Evolutionary conservation across 2,113 vertebrate genomes (phyloP), one percentile per base, ranked within the genome.

Genomic region (Rhineura floridana): DNA sequence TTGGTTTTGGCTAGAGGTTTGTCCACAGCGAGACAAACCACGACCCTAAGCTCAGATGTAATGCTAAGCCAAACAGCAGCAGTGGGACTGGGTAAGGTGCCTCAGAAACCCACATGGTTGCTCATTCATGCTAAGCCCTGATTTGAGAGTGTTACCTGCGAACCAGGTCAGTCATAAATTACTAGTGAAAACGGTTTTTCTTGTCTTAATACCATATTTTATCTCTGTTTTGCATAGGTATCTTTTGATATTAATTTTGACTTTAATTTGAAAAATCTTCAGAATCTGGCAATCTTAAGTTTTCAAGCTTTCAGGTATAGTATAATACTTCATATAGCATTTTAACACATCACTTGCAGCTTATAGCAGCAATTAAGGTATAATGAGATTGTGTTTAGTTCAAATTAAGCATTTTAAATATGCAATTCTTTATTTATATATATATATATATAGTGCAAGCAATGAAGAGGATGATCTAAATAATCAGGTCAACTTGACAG

Each of bases 161-260:
- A 21, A 59, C 55, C 17, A 0, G 55, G 55, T 59, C 55, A 59
- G 17, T 19, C 4, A 1, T 59, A 59, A 59, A 48, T 63, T 3
- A 81, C 42, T 52, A 2, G 42, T 52, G 11, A 75, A 52, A n/a
- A 42, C n/a, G 59, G 0, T 23, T 70, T 30, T 12, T n/a, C 78
- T 88, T 15, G 72, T 55, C 63, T 78, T 62, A 83, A 23, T 10
- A 81, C 10, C 80, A 83, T 86, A 69, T 87, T 7, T n/a, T 55
- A 52, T 42, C 84, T 80, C 69, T 85, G 2, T 81, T 90, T 85
- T 81, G 19, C 87, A 0, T 89, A 99, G 98, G 96, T 98, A 36
- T 97, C 94, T 82, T 98, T 99, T 93, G 91, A 91, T 55, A 95
- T 99, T 69, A 97, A 96, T 90, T 98, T 99, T 85, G 98, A 99